Evolutionary conservation across 2,113 vertebrate species (phyloP).

Genomic region (Oxyruncus cristatus): DNA sequence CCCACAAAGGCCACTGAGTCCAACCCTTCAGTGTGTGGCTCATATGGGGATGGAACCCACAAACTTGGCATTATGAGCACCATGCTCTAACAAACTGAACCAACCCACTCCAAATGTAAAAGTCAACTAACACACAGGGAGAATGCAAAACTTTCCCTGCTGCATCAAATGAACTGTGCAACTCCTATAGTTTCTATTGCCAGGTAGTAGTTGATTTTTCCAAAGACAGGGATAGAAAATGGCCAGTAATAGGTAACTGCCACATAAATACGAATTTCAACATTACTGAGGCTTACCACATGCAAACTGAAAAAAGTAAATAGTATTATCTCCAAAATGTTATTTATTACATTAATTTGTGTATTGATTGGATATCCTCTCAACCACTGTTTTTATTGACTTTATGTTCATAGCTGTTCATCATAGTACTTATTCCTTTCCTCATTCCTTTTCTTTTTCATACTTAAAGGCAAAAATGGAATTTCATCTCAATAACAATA

Average conservation of each 20-base stretch:
- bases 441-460: background rate
- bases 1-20: background rate
- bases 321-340: background rate
- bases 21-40: background rate
- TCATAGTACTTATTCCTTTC: background rate
- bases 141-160: background rate
- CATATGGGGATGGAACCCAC: background rate
- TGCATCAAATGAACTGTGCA: background rate
- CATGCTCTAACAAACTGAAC: background rate
- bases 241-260: background rate
- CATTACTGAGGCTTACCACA: background rate
- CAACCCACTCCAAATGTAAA: background rate
- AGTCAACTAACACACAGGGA: background rate
- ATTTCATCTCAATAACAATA: background rate
- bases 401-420: background rate
- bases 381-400: constrained; percentile 1
- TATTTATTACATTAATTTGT: background rate
- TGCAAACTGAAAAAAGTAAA: background rate
- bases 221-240: background rate
- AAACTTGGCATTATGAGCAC: background rate
- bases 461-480: background rate
- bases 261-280: background rate
- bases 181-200: background rate
- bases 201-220: background rate
- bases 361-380: background rate